A percentile compares a stretch with the other conserved stretches of the same genome.
Evolutionary conservation across 1,140 invertebrate genomes (phyloP).

Genomic region (Zaprionus camerounensis): DNA sequence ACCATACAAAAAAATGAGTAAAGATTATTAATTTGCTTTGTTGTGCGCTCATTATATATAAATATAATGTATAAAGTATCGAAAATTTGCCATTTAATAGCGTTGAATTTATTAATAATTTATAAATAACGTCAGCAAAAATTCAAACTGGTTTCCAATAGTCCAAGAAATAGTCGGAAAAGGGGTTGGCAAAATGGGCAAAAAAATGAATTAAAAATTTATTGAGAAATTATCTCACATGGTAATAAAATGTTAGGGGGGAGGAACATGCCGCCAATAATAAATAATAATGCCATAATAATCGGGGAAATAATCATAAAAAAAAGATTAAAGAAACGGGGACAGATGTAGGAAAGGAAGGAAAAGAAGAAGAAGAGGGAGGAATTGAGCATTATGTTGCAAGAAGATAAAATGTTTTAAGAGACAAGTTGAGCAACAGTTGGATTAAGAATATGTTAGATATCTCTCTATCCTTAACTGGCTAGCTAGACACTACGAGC

Average conservation of each 20-base stretch:
- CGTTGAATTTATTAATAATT: conserved; percentile 46
- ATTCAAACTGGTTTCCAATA: conserved; percentile 60
- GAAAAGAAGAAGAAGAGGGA: conserved; percentile 17
- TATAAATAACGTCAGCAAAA: conserved; percentile 48
- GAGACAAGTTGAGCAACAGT: background rate
- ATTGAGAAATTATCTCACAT: conserved; percentile 69
- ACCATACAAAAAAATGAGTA: background rate
- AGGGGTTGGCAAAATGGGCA: background rate
- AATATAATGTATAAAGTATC: background rate
- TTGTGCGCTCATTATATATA: background rate
- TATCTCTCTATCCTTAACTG: too few species aligned
- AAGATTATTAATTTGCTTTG: background rate
- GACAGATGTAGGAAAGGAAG: conserved; percentile 3
- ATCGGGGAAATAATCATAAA: conserved; percentile 55
- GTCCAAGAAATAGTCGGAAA: conserved; percentile 11
- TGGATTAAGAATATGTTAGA: background rate
- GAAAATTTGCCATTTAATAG: conserved; percentile 63
- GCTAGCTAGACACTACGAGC: background rate
- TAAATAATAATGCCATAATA: conserved; percentile 71
- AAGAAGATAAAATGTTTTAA: conserved; percentile 18
- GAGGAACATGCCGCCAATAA: conserved; percentile 27
- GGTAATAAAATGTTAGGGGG: conserved; percentile 48
- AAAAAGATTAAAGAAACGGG: conserved; percentile 20
- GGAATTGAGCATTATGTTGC: background rate
- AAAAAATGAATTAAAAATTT: conserved; percentile 58